These are phyloP conservation scores for Sarcophaga caerulescens DNA, from an alignment of 2,888 invertebrate species.

Conservation along the genomic window DNA sequence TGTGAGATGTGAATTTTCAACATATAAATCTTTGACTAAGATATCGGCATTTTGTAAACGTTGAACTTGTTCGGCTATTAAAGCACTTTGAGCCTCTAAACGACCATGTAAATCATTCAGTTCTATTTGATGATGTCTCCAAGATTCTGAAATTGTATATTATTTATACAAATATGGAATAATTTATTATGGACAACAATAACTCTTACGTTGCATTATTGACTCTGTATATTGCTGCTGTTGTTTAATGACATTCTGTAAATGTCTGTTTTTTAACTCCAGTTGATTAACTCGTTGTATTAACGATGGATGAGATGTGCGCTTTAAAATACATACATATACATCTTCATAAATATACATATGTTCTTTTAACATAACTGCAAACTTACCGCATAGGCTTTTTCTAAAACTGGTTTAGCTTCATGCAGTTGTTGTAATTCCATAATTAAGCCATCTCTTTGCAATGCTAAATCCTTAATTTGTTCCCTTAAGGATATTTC, in stretches of 20 bases:
- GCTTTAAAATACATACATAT: conserved; percentile 70
- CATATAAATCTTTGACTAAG: conserved; percentile 90
- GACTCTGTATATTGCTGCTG: conserved; percentile 86
- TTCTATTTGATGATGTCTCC: conserved; percentile 81
- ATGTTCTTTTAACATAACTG: background rate
- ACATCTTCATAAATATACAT: background rate
- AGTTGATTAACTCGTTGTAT: conserved; percentile 82
- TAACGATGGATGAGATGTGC: conserved; percentile 80
- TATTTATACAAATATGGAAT: background rate
- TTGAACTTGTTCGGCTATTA: conserved; percentile 83
- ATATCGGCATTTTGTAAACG: conserved; percentile 88
- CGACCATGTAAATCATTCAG: conserved; percentile 82
- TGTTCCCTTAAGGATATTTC: conserved; percentile 80
- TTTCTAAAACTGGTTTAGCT: conserved; percentile 80
- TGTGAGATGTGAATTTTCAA: conserved; percentile 91
- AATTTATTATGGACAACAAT: background rate
- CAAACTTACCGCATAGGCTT: conserved; percentile 80
- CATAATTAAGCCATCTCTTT: conserved; percentile 81
- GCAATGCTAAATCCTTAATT: conserved; percentile 79
- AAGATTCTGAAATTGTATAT: conserved; percentile 75
- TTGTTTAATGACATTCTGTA: conserved; percentile 84
- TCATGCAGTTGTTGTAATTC: conserved; percentile 81
- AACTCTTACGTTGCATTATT: conserved; percentile 84
- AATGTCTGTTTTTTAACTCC: conserved; percentile 85
- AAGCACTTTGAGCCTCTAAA: conserved; percentile 81